phyloP scores from a whole-genome alignment of 2,797 vertebrate genomes.

The Myotis myotis region DNA sequence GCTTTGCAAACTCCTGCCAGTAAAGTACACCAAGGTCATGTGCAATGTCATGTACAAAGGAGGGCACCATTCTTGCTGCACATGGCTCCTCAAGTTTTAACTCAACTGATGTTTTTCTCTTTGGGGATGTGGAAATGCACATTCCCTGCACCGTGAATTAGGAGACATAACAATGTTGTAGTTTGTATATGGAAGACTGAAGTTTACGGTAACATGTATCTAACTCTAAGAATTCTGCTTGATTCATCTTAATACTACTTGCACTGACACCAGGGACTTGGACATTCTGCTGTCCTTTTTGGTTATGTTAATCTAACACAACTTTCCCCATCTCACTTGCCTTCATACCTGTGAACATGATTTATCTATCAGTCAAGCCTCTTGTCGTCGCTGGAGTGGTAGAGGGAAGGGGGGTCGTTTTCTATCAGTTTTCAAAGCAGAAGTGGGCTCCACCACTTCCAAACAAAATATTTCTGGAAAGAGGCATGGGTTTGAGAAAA shows the following conservation, averaged over 20 bases:
- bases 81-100: neutral
- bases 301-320: neutral
- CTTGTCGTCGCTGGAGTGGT: neutral
- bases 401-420: neutral
- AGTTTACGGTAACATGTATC: neutral
- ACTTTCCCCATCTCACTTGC: neutral
- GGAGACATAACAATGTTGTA: neutral
- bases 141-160: neutral
- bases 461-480: neutral
- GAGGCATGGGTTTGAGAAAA: neutral
- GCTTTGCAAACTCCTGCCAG: neutral
- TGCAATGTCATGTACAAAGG: neutral
- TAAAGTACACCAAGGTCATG: neutral
- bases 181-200: neutral
- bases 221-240: neutral
- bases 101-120: neutral
- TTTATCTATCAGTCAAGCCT: neutral
- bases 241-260: neutral
- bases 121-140: neutral
- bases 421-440: neutral
- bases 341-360: neutral
- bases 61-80: accelerated
- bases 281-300: neutral
- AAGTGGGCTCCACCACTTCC: neutral
- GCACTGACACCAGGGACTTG: neutral